Percentiles rank a stretch among this genome's conserved stretches.
Evolutionary conservation across 2,888 invertebrate genomes (phyloP).

Genomic region (Brachyptera risi): DNA sequence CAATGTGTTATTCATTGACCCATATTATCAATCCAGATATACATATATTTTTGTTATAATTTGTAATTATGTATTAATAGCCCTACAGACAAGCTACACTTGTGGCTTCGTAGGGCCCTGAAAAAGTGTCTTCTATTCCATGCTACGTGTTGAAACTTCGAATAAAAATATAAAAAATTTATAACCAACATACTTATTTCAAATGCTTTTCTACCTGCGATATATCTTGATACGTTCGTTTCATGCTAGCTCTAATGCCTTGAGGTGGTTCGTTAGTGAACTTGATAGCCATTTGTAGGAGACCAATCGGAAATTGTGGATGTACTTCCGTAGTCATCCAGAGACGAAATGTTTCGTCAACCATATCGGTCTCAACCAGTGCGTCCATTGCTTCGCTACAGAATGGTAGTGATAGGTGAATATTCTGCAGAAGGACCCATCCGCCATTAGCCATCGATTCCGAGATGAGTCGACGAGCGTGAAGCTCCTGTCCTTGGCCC

Average conservation of each 20-base stretch:
- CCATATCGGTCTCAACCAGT: conserved; percentile 75
- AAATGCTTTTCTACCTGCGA: conserved; percentile 64
- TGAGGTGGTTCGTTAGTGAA: conserved; percentile 97
- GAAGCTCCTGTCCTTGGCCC: conserved; percentile 95
- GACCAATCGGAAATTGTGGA: conserved; percentile 84
- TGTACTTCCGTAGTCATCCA: conserved; percentile 97
- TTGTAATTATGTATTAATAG: too few species aligned
- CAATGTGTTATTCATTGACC: too few species aligned
- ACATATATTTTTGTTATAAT: too few species aligned
- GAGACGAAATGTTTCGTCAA: conserved; percentile 78
- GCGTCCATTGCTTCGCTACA: conserved; percentile 90
- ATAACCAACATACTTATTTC: too few species aligned
- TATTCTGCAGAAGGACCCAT: conserved; percentile 94
- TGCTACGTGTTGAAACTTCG: too few species aligned
- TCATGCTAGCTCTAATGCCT: conserved; percentile 90
- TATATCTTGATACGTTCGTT: conserved; percentile 85
- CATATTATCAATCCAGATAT: too few species aligned
- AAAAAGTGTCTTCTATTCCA: too few species aligned
- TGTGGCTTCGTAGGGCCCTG: too few species aligned
- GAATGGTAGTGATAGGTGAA: conserved; percentile 92
- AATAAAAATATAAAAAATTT: too few species aligned
- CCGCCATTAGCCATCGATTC: conserved; percentile 76
- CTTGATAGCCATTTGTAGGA: conserved; percentile 88
- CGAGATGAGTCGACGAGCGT: conserved; percentile 76
- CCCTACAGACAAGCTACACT: too few species aligned